These are phyloP conservation scores for Scaptomyza polygonia DNA, from an alignment of 2,888 invertebrate genomes.

Conservation along the genomic window DNA sequence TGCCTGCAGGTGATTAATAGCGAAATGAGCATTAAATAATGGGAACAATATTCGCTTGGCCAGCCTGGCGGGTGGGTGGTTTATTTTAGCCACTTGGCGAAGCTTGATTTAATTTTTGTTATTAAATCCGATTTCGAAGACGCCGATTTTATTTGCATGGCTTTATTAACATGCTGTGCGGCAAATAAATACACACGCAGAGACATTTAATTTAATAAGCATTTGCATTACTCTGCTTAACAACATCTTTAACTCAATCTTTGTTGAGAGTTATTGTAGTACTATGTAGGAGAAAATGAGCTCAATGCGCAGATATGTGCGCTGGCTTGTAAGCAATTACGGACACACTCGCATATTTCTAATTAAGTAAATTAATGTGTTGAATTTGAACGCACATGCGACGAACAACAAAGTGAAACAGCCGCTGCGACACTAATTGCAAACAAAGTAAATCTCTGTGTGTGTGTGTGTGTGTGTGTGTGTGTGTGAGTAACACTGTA, in stretches of 20 bases:
- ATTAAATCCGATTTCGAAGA: background rate
- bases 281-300: constrained; percentile 18
- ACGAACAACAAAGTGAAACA: constrained; percentile 69
- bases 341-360: constrained; percentile 73
- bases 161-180: constrained; percentile 37
- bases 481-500: constrained; percentile 14
- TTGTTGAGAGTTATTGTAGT: constrained; percentile 7
- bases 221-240: constrained; percentile 62
- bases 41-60: constrained; percentile 66
- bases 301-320: constrained; percentile 64
- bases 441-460: constrained; percentile 63
- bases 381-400: constrained; percentile 69
- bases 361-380: constrained; percentile 78
- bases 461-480: background rate
- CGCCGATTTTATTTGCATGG: constrained; percentile 12
- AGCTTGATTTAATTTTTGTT: constrained; percentile 16
- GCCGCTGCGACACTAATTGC: constrained; percentile 78
- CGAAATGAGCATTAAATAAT: constrained; percentile 71
- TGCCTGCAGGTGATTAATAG: constrained; percentile 77
- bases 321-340: constrained; percentile 72
- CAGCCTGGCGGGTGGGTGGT: constrained; percentile 43
- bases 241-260: constrained; percentile 42
- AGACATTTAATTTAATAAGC: constrained; percentile 76
- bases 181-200: constrained; percentile 32
- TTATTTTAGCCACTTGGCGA: constrained; percentile 46